These are phyloP conservation scores for Anolis carolinensis DNA, from an alignment of 2,113 vertebrate genomes.

Conservation along the genomic window DNA sequence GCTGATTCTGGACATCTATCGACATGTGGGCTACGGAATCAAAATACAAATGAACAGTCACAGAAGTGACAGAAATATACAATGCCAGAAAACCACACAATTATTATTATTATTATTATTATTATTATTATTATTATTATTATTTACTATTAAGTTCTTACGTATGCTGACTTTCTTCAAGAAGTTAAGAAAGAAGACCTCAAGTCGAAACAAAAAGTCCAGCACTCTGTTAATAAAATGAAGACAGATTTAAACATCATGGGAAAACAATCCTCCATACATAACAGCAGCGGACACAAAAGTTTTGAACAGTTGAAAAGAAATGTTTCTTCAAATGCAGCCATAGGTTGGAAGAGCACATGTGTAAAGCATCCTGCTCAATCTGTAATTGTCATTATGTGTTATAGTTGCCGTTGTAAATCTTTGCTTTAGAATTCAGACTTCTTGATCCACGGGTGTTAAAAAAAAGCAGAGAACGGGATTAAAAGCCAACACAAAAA, in stretches of 20 bases:
- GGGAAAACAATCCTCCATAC: background rate
- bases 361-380: background rate
- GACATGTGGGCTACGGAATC: too few relatives aligned
- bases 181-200: background rate
- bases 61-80: too few relatives aligned
- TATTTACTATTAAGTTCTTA: too few relatives aligned
- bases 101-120: too few relatives aligned
- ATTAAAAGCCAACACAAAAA: slow-evolving; percentile 16
- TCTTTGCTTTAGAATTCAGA: background rate
- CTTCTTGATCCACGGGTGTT: background rate
- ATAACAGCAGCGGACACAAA: background rate
- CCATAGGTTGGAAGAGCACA: background rate
- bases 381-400: slow-evolving; percentile 15
- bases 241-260: background rate
- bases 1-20: too few relatives aligned
- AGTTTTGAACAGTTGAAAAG: background rate
- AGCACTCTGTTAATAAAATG: slow-evolving; percentile 4
- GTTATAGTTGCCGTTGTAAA: background rate
- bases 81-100: too few relatives aligned
- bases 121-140: too few relatives aligned
- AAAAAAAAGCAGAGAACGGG: background rate
- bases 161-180: background rate
- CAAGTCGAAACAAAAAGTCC: background rate
- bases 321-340: slow-evolving; percentile 19
- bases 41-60: too few relatives aligned